phyloP scores from a whole-genome alignment of 2,888 invertebrate species.

The Agonopterix subpropinquella region DNA sequence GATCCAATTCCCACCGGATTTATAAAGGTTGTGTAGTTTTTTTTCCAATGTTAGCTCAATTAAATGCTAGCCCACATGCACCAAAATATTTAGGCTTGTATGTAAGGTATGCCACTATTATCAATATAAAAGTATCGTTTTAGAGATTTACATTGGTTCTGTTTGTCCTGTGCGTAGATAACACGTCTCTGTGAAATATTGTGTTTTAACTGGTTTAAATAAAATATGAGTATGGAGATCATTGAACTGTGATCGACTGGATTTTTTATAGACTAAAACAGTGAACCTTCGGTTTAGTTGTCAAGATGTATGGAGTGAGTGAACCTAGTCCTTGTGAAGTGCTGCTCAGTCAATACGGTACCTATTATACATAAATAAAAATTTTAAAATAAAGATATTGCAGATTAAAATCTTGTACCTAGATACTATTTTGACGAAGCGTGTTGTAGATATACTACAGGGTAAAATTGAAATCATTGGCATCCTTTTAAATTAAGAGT shows the following conservation, averaged over 20 bases:
- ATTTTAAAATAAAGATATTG: too few relatives aligned
- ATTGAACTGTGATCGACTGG: slow-evolving; percentile 2
- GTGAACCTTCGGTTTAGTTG: not conserved
- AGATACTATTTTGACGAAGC: too few relatives aligned
- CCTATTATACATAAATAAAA: too few relatives aligned
- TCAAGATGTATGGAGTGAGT: slow-evolving; percentile 15
- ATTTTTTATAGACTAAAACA: not conserved
- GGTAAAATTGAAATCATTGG: too few relatives aligned
- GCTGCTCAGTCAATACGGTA: slow-evolving; percentile 53
- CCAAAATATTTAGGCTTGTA: slow-evolving; percentile 17
- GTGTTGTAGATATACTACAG: too few relatives aligned
- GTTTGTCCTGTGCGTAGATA: not conserved
- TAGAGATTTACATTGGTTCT: too few relatives aligned
- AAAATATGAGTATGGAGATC: not conserved
- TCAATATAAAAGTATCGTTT: slow-evolving; percentile 16
- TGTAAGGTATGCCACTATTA: slow-evolving; percentile 11
- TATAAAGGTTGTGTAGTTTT: not conserved
- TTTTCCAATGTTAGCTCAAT: slow-evolving; percentile 6
- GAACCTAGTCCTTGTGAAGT: slow-evolving; percentile 28
- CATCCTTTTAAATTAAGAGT: too few relatives aligned
- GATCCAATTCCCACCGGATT: slow-evolving; percentile 5
- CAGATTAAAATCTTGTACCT: too few relatives aligned
- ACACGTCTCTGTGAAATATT: not conserved
- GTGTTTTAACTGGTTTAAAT: not conserved
- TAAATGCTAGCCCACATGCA: slow-evolving; percentile 4